Evolutionary conservation across 2,888 invertebrate genomes (phyloP).

Genomic region (Drosophila bunnanda): DNA sequence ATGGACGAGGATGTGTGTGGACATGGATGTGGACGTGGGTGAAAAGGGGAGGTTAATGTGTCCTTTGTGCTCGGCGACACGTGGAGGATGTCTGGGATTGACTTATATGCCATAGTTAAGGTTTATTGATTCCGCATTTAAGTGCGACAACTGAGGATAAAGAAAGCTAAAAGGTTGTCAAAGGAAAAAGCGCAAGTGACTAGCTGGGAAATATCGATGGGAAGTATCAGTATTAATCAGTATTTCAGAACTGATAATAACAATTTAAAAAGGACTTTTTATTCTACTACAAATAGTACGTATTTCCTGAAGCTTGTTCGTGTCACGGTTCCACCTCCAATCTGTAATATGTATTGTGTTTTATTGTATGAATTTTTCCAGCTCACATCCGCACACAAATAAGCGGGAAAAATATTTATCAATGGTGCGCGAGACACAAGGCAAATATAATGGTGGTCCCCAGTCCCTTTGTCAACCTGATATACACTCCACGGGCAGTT

Average conservation of each 20-base stretch:
- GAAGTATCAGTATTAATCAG: too few species aligned
- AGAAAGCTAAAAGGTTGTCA: constrained; percentile 1
- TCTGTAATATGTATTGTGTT: constrained; percentile 38
- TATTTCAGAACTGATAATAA: too few species aligned
- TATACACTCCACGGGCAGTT: neutral
- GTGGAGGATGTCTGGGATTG: constrained; percentile 10
- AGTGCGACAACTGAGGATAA: neutral
- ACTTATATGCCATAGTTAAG: constrained; percentile 18
- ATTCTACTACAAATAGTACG: neutral
- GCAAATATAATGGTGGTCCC: constrained; percentile 34
- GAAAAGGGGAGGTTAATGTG: constrained; percentile 17
- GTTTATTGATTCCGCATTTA: constrained; percentile 26
- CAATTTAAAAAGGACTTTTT: too few species aligned
- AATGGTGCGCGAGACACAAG: constrained; percentile 46
- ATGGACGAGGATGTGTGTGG: constrained; percentile 4
- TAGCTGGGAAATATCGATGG: neutral
- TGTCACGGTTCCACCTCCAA: constrained; percentile 31
- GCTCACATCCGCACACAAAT: constrained; percentile 56
- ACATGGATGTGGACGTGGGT: neutral
- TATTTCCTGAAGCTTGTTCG: neutral
- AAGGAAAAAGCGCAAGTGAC: neutral
- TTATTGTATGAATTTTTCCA: constrained; percentile 63
- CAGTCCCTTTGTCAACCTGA: constrained; percentile 31
- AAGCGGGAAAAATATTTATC: constrained; percentile 58
- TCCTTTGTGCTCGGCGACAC: constrained; percentile 20